Conservation (phyloP, 2,113 vertebrate genomes). For the Myocastor coypus region DNA sequence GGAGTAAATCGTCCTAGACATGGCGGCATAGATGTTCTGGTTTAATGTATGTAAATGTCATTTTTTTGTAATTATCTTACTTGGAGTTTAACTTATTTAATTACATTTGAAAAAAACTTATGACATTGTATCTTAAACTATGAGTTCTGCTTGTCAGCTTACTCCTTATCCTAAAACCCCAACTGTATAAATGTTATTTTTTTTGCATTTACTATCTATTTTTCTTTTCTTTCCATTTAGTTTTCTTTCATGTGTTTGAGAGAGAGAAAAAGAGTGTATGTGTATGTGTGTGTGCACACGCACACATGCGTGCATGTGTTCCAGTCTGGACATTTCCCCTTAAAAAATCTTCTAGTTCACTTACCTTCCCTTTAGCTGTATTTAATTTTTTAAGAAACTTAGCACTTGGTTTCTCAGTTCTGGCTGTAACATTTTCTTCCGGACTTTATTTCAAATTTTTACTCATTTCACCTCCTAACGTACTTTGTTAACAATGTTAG, state of each 20-base stretch:
- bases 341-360: background rate
- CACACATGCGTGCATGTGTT: background rate
- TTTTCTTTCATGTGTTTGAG: background rate
- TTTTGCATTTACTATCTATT: background rate
- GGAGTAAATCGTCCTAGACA: too few relatives aligned
- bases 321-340: background rate
- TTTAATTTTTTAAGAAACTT: background rate
- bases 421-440: background rate
- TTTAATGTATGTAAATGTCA: background rate
- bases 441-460: background rate
- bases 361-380: background rate
- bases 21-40: background rate
- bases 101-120: background rate
- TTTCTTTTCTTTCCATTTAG: background rate
- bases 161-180: background rate
- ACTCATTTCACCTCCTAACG: background rate
- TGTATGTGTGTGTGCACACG: background rate
- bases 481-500: background rate
- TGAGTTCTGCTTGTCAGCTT: background rate
- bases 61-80: background rate
- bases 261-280: too few relatives aligned
- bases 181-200: background rate
- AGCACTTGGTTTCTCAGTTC: conserved; percentile 7
- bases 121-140: background rate
- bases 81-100: background rate